A percentile compares a stretch with the other conserved stretches of the same genome.
Evolutionary conservation across 2,113 vertebrate genomes (phyloP).

Genomic region (Bubo bubo): DNA sequence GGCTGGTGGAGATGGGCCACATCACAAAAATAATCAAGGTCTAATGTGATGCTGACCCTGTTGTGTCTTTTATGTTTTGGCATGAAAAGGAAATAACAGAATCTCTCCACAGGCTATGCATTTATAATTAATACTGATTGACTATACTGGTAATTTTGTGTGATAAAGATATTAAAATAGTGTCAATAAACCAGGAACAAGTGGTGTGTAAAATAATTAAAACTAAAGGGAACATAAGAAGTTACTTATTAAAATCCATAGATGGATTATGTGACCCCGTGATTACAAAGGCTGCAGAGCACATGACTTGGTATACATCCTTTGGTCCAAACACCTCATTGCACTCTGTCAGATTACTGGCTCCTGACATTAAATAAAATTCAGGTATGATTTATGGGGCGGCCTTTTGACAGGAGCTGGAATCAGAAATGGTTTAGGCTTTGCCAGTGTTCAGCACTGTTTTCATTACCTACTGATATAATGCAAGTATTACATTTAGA

Average conservation of each 20-base stretch:
- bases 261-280: conserved; percentile 80
- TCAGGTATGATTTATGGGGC: conserved; percentile 76
- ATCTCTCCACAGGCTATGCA: background rate
- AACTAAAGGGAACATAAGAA: conserved; percentile 82
- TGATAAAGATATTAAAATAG: conserved; percentile 62
- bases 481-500: conserved; percentile 78
- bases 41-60: background rate
- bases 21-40: background rate
- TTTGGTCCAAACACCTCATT: conserved; percentile 77
- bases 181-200: conserved; percentile 64
- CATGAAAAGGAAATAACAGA: conserved; percentile 11
- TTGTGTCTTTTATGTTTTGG: conserved; percentile 18
- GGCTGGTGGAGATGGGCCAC: background rate
- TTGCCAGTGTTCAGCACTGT: conserved; percentile 57
- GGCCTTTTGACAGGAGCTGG: conserved; percentile 74
- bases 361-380: conserved; percentile 76
- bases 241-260: conserved; percentile 91
- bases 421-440: conserved; percentile 71
- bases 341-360: conserved; percentile 75
- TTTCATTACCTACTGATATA: conserved; percentile 77
- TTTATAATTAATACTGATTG: conserved; percentile 20
- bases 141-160: conserved; percentile 43
- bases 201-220: conserved; percentile 85
- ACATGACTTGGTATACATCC: conserved; percentile 76
- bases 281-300: conserved; percentile 74